phyloP scores from a whole-genome alignment of 2,113 vertebrate genomes.

The Xiphorhynchus elegans region DNA sequence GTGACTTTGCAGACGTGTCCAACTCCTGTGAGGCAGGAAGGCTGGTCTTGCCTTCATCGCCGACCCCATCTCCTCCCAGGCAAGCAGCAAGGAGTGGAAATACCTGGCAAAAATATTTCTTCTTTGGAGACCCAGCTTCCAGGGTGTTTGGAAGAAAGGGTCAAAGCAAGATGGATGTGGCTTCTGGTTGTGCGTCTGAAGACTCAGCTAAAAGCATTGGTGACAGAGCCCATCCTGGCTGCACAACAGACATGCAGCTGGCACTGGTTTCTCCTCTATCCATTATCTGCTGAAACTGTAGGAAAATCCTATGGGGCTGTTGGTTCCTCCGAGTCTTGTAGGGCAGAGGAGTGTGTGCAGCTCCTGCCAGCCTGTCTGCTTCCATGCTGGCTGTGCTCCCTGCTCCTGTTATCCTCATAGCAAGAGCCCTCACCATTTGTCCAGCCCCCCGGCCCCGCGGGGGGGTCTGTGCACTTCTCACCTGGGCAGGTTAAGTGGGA shows the following conservation, averaged over 20 bases:
- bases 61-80: accelerated
- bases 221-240: neutral
- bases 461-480: neutral
- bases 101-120: neutral
- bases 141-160: neutral
- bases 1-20: neutral
- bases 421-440: neutral
- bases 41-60: neutral
- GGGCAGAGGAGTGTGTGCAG: neutral
- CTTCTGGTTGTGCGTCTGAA: neutral
- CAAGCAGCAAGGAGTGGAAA: neutral
- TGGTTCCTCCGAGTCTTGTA: neutral
- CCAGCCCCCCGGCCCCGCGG: accelerated
- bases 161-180: neutral
- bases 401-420: neutral
- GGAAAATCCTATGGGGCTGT: neutral
- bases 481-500: neutral
- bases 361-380: neutral
- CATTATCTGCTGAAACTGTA: neutral
- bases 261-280: neutral
- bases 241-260: neutral
- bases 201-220: neutral
- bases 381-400: accelerated
- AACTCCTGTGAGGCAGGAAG: neutral
- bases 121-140: neutral